Evolutionary conservation across 2,888 invertebrate species (phyloP).

Genomic region (Metacarcinus magister): DNA sequence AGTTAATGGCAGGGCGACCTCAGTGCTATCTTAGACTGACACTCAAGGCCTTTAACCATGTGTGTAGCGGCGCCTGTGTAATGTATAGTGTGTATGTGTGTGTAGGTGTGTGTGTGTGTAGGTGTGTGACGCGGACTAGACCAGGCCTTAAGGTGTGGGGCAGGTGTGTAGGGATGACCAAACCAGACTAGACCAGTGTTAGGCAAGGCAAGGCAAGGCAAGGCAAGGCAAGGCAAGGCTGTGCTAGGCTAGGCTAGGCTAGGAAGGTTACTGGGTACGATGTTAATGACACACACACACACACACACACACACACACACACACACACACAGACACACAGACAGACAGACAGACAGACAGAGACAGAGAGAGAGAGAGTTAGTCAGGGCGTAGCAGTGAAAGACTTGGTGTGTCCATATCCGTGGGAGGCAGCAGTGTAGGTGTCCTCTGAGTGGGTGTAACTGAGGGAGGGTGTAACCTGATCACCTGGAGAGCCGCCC

Average conservation of each 20-base stretch:
- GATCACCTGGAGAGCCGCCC: background rate
- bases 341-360: constrained; percentile 28
- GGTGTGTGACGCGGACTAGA: background rate
- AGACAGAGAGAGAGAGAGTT: constrained; percentile 28
- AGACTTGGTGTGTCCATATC: background rate
- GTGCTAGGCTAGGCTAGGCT: background rate
- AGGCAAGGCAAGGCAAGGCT: no score
- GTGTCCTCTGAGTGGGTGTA: constrained; percentile 17
- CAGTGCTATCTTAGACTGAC: background rate
- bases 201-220: no score
- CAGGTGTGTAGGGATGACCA: background rate
- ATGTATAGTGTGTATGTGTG: background rate
- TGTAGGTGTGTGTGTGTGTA: background rate
- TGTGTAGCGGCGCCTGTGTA: background rate
- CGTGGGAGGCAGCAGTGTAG: background rate
- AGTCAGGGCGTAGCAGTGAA: background rate
- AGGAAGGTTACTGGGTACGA: background rate
- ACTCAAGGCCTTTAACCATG: background rate
- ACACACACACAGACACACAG: constrained; percentile 41
- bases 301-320: constrained; percentile 47
- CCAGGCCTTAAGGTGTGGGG: background rate
- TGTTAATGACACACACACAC: background rate
- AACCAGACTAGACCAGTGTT: no score
- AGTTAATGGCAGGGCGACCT: background rate
- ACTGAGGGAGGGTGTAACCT: background rate